Evolutionary conservation across 2,797 vertebrate genomes (phyloP), one percentile per base, ranked within the genome.

Genomic region (Mus caroli): DNA sequence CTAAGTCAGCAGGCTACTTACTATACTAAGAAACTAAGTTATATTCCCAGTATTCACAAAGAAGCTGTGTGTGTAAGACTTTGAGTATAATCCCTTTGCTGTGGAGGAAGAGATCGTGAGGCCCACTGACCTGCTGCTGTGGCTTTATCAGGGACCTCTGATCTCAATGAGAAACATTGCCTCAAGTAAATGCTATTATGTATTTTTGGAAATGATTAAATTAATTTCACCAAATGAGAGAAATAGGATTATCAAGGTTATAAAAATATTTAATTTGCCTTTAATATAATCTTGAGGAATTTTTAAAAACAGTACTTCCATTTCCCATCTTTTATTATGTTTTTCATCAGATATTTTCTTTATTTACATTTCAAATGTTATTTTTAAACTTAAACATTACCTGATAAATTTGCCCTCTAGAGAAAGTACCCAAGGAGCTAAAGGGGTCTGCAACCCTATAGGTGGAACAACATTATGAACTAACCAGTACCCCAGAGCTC

Each of bases 321-420:
- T 96, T 91, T 75, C 46, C 28, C 43, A 88, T 95, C 37, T 60
- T 14, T n/a, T 92, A 43, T 10, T 50, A 50, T 50, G 50, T 50
- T 50, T 50, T 46, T 50, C 12, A 50, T 50, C 12, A 43, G 43
- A 43, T 43, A 50, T 11, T 50, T 50, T 50, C 10, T 50, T 50
- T 50, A 50, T 50, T 50, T 50, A 50, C 50, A 50, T 50, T 50
- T 50, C 9, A 50, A 50, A 50, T 50, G 10, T 50, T 50, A 50
- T 11, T 92, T 94, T 94, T 28, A 91, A 89, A 89, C 62, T 90
- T 94, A 78, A 96, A 95, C 93, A 52, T 82, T 92, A 73, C 28
- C 6, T 94, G 28, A 64, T 43, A 92, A 76, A 12, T 84, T 84
- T 95, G 86, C 24, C 14, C 43, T 43, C 43, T 43, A 43, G 43